Evolutionary conservation across 2,888 invertebrate genomes (phyloP).

Genomic region (Patella depressa): DNA sequence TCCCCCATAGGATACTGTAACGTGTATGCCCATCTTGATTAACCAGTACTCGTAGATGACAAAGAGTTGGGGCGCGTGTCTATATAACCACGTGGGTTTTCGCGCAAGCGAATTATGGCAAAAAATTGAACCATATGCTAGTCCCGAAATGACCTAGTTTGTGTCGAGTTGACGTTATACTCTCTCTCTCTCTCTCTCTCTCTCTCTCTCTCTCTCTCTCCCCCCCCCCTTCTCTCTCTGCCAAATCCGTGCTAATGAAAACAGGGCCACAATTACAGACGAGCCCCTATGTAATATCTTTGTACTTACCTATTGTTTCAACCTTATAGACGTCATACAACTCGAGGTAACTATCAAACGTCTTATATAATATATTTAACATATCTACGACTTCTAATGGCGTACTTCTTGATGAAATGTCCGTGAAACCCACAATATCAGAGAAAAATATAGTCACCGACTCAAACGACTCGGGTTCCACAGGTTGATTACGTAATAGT

Average conservation of each 20-base stretch:
- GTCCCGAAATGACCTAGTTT: too few species aligned
- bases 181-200: background rate
- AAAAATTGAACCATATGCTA: too few species aligned
- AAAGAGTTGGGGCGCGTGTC: too few species aligned
- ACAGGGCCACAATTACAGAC: background rate
- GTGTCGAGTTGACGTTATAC: too few species aligned
- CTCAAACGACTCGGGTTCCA: conserved; percentile 41
- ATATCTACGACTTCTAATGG: conserved; percentile 60
- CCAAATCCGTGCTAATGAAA: background rate
- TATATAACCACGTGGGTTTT: too few species aligned
- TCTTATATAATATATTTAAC: conserved; percentile 53
- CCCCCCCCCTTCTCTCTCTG: background rate
- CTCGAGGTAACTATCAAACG: conserved; percentile 55
- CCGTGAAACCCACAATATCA: conserved; percentile 52
- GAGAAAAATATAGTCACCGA: conserved; percentile 45
- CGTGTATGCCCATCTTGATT: too few species aligned
- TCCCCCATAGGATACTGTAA: too few species aligned
- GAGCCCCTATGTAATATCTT: background rate
- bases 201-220: background rate
- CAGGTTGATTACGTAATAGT: conserved; percentile 35
- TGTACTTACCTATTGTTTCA: conserved; percentile 58
- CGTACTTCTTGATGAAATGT: conserved; percentile 46
- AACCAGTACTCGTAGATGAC: too few species aligned
- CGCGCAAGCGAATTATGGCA: background rate
- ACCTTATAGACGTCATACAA: conserved; percentile 58